Conservation (phyloP, 1,140 invertebrate species). For the Formica selysi region DNA sequence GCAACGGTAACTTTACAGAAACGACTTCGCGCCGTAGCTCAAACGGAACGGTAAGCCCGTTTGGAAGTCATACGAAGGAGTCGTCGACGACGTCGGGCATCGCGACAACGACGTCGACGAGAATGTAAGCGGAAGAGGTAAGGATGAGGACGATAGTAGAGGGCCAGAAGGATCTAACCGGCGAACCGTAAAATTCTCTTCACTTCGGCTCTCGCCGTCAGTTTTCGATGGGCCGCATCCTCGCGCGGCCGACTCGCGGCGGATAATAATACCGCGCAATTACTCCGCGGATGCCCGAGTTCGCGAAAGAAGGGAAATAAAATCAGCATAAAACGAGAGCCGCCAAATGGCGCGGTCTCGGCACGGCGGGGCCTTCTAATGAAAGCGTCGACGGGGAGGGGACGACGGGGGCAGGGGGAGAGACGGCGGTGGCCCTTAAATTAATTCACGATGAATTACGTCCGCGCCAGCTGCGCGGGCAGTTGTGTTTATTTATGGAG, state of each 20-base stretch:
- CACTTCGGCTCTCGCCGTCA: slow-evolving; percentile 52
- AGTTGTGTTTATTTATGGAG: slow-evolving; percentile 87
- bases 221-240: slow-evolving; percentile 78
- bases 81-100: slow-evolving; percentile 52
- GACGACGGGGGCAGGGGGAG: slow-evolving; percentile 39
- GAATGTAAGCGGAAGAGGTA: not conserved
- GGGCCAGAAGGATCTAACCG: slow-evolving; percentile 10
- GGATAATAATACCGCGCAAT: slow-evolving; percentile 84
- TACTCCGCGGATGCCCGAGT: slow-evolving; percentile 79
- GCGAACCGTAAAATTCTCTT: slow-evolving; percentile 71
- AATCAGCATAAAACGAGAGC: slow-evolving; percentile 83
- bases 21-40: slow-evolving; percentile 21
- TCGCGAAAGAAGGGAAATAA: slow-evolving; percentile 83
- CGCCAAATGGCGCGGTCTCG: slow-evolving; percentile 84
- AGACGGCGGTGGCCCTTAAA: slow-evolving; percentile 82
- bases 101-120: not conserved
- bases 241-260: slow-evolving; percentile 71
- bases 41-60: slow-evolving; percentile 39
- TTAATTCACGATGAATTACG: slow-evolving; percentile 87
- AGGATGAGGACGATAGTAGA: not conserved
- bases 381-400: slow-evolving; percentile 79
- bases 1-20: slow-evolving; percentile 35
- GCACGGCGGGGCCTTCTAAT: slow-evolving; percentile 83
- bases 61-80: slow-evolving; percentile 42
- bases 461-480: slow-evolving; percentile 85